phyloP scores from a whole-genome alignment of 1,140 invertebrate species.

The Palaemon carinicauda region DNA sequence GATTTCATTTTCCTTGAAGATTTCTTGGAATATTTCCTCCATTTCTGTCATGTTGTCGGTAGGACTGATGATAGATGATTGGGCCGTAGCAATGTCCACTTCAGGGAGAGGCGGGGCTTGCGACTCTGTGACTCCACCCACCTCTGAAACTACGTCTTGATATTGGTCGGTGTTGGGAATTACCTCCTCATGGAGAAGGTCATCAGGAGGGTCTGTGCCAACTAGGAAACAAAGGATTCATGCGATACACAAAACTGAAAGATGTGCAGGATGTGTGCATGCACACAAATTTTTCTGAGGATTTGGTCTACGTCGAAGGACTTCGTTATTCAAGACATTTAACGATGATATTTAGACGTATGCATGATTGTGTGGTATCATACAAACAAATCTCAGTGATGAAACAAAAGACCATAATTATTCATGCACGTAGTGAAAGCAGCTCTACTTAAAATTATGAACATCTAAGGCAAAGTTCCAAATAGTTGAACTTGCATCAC shows the following conservation, averaged over 20 bases:
- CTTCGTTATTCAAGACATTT: not conserved
- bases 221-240: not conserved
- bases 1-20: not conserved
- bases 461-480: too few species aligned
- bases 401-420: too few species aligned
- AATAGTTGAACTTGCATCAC: too few species aligned
- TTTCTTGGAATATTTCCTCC: not conserved
- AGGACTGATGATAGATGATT: not conserved
- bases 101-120: not conserved
- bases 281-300: not conserved
- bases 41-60: not conserved
- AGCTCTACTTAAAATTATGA: too few species aligned
- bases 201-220: not conserved
- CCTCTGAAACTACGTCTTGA: conserved; percentile 4
- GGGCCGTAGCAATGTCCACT: not conserved
- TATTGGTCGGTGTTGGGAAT: not conserved
- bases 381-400: too few species aligned
- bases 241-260: not conserved
- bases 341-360: not conserved
- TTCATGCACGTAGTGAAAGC: too few species aligned
- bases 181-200: not conserved
- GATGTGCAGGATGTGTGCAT: not conserved
- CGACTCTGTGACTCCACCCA: not conserved
- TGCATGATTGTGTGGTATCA: too few species aligned
- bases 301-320: not conserved